Conservation (phyloP, 2,113 vertebrate species). For the Hylia prasina region DNA sequence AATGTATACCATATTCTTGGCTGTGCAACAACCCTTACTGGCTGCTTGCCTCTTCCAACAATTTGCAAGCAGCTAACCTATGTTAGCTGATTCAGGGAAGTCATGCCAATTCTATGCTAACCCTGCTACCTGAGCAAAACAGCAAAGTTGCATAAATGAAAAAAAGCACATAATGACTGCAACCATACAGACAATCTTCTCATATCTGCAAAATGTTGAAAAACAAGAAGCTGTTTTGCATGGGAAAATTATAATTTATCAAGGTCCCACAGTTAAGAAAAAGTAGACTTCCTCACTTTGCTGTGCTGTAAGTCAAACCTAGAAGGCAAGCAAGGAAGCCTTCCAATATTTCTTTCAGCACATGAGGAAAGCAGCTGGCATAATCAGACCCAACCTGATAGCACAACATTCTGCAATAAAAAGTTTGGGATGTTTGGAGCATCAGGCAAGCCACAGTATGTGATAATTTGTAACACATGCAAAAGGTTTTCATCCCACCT, state of each 20-base stretch:
- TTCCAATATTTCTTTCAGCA: neutral
- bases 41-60: neutral
- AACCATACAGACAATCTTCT: neutral
- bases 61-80: neutral
- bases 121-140: neutral
- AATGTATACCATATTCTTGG: neutral
- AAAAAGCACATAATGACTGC: neutral
- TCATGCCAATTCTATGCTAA: neutral
- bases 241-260: neutral
- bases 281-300: neutral
- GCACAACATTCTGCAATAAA: neutral
- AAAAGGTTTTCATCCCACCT: neutral
- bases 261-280: neutral
- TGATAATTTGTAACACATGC: neutral
- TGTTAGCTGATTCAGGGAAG: neutral
- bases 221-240: neutral
- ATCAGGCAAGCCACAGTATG: neutral
- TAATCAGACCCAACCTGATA: neutral
- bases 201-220: neutral
- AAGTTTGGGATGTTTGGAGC: neutral
- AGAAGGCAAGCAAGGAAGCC: neutral
- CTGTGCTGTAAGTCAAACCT: neutral
- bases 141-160: neutral
- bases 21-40: neutral
- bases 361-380: neutral